Evolutionary conservation across 2,888 invertebrate genomes (phyloP), one percentile per base, ranked within the genome.

Genomic region (Vannuccia rotundouncinata): DNA sequence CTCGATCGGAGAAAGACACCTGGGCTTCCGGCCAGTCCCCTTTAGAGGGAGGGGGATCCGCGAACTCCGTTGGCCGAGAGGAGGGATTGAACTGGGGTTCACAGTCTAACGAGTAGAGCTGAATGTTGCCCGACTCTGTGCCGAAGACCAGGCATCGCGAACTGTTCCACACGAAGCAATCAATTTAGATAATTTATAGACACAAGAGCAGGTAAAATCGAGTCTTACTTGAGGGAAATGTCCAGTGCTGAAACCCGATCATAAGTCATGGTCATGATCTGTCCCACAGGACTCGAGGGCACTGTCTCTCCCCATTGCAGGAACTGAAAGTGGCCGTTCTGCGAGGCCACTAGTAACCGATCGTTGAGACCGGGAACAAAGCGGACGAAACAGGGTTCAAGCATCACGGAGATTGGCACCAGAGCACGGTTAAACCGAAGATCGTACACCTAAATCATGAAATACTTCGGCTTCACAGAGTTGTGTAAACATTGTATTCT

Each of bases 361-460:
- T 73, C 27, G 29, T 73, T 22, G 5, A 73, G 29, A 5, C 22
- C 22, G 22, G 74, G 29, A 25, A 73, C 74, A 25, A 73, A 73
- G 29, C 74, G 74, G 22, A 73, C 74, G 29, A 73, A 73, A 22
- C 74, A 73, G 22, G 74, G 74, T 5, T 73, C 74, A 5, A 28
- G 22, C 74, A 73, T 73, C 10, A 25, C 22, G 5, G 74, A 73
- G n/a, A 73, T 73, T 10, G 74, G 74, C 10, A 22, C 27, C 74
- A 73, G 5, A 5, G 74, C 22, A 5, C 74, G 74, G 10, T 5
- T 28, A 25, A 73, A 73, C 22, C 74, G 10, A 10, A 73, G 74
- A 25, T 73, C 74, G 74, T 73, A 73, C 22, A 73, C 74, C 74
- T 73, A 5, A 73, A 73, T n/a, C n/a, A n/a, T n/a, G n/a, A n/a